phyloP scores from a whole-genome alignment of 2,888 invertebrate species.

The Drosophila incognita region DNA sequence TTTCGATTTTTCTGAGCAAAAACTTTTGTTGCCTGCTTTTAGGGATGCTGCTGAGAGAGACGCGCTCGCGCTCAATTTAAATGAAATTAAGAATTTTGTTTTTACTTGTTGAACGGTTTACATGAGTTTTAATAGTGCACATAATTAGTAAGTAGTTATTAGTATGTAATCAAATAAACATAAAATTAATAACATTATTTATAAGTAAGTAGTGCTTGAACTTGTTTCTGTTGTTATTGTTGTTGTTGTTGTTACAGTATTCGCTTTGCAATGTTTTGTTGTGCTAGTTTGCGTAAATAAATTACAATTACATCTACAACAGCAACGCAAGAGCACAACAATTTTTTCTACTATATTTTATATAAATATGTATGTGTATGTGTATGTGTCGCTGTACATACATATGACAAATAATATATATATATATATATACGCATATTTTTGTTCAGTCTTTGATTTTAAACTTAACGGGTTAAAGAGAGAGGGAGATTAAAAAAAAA shows the following conservation, averaged over 20 bases:
- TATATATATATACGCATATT: constrained; percentile 52
- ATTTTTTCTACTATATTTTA: constrained; percentile 47
- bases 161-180: constrained; percentile 60
- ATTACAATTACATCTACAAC: constrained; percentile 45
- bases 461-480: constrained; percentile 70
- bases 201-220: constrained; percentile 45
- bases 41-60: not conserved
- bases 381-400: constrained; percentile 2
- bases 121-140: constrained; percentile 60
- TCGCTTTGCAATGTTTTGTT: constrained; percentile 21
- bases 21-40: constrained; percentile 6
- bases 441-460: constrained; percentile 74
- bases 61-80: constrained; percentile 5
- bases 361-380: constrained; percentile 9
- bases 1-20: not conserved
- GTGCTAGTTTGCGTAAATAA: constrained; percentile 37
- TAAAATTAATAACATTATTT: constrained; percentile 58
- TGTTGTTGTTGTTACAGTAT: constrained; percentile 1
- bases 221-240: constrained; percentile 17
- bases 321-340: constrained; percentile 47
- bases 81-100: not conserved
- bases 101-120: constrained; percentile 49
- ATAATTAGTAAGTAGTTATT: constrained; percentile 65
- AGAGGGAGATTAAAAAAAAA: constrained; percentile 31
- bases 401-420: constrained; percentile 19